Base-by-base conservation (phyloP, 2,113 vertebrate genomes). In the Orientallactaga bullata region DNA sequence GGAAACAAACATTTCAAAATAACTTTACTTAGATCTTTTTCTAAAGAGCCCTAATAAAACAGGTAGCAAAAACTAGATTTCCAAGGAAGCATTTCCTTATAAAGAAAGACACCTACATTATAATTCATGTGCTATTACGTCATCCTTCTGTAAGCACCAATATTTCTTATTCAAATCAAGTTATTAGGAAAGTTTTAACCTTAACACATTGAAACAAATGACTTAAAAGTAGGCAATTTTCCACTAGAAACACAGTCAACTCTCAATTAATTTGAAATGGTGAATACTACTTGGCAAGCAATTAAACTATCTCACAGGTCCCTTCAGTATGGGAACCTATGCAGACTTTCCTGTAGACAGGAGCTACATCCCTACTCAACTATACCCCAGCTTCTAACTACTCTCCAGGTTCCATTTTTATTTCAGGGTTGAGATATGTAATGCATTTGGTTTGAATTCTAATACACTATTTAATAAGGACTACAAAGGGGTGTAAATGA, bases 1-100 rank as follows among this genome's bases (percentile, higher is more conserved):
- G 97, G 95, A 97, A 98, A 95, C 97, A 95, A 98, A 97, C 98
- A 94, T 97, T 88, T 96, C 97, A 95, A 98, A 95, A 97, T 93
- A 95, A 77, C 86, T 95, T 92, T 95, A 95, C 72, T 89, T n/a
- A 97, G 93, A 95, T 10, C 83, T 96, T 85, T 68, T 85, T 78
- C 66, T 80, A 47, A 68, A 72, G 16, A 96, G 69, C 72, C 51
- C 2, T 71, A 94, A 18, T 78, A 93, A 93, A 93, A 94, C 20
- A 95, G 55, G 88, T 88, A 88, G 60, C 51, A 96, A 73, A 93
- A 80, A 89, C 23, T 37, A 84, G 78, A 90, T 80, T 92, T 95
- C 86, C 91, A 95, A 96, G 18, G 86, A 77, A 93, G 69, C 90
- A 94, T 94, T 95, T 51, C 68, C 86, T 81, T 93, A 94, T 55